A percentile compares a stretch with the other conserved stretches of the same genome.
These are phyloP conservation scores for Erythrolamprus reginae DNA, from an alignment of 2,113 vertebrate species.

Conservation along the genomic window DNA sequence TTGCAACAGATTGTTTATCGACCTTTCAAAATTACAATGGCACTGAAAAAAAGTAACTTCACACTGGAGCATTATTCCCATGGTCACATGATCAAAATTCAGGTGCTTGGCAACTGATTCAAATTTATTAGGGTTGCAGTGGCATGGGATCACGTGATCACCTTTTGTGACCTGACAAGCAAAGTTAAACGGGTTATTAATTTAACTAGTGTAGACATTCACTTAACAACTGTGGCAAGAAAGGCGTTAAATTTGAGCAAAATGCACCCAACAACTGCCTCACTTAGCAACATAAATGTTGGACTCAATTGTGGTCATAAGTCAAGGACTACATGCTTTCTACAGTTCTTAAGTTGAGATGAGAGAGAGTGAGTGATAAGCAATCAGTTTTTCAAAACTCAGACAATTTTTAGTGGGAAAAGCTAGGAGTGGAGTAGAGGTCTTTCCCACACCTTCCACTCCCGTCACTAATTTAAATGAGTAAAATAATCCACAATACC, in stretches of 20 bases:
- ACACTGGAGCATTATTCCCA: neutral
- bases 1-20: neutral
- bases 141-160: too few species aligned
- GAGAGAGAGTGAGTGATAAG: neutral
- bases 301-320: too few species aligned
- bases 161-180: too few species aligned
- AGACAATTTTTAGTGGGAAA: too few species aligned
- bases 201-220: too few species aligned
- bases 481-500: neutral
- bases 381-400: neutral
- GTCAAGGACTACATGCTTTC: neutral
- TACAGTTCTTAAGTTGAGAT: neutral
- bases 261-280: too few species aligned
- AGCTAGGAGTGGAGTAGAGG: neutral
- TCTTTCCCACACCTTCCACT: neutral
- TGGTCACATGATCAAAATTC: neutral
- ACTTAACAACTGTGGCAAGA: too few species aligned
- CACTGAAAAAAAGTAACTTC: neutral
- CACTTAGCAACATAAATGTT: too few species aligned
- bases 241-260: too few species aligned
- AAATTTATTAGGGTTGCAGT: neutral
- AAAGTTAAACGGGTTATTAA: too few species aligned
- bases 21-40: neutral
- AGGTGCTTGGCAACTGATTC: neutral
- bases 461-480: neutral